Conservation (phyloP, 2,797 vertebrate species). For the Pseudochromis fuscus region DNA sequence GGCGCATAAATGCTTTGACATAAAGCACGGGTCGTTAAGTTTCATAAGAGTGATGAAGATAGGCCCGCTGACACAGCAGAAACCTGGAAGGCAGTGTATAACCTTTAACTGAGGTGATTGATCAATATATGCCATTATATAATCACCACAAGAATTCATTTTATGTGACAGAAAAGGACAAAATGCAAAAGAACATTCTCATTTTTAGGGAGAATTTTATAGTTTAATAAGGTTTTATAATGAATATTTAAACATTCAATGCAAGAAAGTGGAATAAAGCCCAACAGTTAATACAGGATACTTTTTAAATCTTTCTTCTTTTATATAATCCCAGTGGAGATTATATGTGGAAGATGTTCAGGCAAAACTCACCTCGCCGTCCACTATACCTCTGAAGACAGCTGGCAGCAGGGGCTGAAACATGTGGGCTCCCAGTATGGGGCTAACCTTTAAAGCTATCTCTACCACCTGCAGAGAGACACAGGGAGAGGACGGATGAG, state of each 20-base stretch:
- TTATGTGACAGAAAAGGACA: conserved; percentile 35
- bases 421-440: conserved; percentile 91
- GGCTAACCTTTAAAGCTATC: conserved; percentile 94
- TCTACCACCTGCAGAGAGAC: conserved; percentile 92
- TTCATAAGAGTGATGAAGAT: conserved; percentile 2
- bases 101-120: conserved; percentile 36
- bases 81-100: conserved; percentile 15
- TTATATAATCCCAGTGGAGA: conserved; percentile 4
- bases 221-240: conserved; percentile 7
- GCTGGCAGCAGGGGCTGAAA: conserved; percentile 93
- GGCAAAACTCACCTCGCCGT: conserved; percentile 91
- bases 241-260: not conserved
- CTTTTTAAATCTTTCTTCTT: conserved; percentile 12
- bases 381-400: conserved; percentile 92
- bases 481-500: conserved; percentile 46
- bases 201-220: not conserved
- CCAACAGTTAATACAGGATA: not conserved
- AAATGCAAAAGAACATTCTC: not conserved
- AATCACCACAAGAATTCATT: not conserved
- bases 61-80: conserved; percentile 38
- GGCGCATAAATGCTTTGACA: conserved; percentile 11
- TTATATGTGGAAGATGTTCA: not conserved
- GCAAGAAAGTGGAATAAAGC: not conserved
- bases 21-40: conserved; percentile 30
- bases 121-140: conserved; percentile 48